These are phyloP conservation scores for Silurus asotus DNA, from an alignment of 2,113 vertebrate genomes.

Conservation along the genomic window DNA sequence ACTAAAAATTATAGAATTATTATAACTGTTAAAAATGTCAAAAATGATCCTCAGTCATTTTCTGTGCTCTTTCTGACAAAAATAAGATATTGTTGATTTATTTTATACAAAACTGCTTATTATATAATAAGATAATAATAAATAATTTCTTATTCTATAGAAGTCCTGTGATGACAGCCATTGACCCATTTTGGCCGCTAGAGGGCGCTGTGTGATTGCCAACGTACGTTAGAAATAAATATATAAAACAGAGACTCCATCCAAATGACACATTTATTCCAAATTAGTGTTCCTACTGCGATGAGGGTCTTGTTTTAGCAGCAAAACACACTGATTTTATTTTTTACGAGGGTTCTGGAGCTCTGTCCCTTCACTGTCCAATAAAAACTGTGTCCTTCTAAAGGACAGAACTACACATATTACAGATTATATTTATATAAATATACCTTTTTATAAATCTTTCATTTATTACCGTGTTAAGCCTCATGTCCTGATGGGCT, in stretches of 20 bases:
- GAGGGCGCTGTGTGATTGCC: background rate
- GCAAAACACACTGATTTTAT: background rate
- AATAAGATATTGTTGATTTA: no score
- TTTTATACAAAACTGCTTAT: background rate
- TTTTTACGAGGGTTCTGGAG: background rate
- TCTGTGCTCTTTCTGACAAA: background rate
- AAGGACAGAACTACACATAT: background rate
- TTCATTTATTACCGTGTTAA: background rate
- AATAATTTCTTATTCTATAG: no score
- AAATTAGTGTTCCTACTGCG: background rate
- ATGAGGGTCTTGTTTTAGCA: background rate
- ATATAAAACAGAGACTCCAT: background rate
- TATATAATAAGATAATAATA: background rate
- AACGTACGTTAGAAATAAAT: background rate
- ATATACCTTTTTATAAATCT: background rate
- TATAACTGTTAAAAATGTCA: background rate
- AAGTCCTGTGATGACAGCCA: no score
- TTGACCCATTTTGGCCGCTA: background rate
- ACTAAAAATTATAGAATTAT: background rate
- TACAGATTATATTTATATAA: background rate
- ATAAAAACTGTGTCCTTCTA: background rate
- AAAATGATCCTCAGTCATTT: background rate
- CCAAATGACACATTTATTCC: background rate
- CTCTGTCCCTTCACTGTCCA: background rate
- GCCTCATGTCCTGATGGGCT: background rate